Evolutionary conservation across 2,888 invertebrate species (phyloP), one percentile per base, ranked within the genome.

Genomic region (Rhingia rostrata): DNA sequence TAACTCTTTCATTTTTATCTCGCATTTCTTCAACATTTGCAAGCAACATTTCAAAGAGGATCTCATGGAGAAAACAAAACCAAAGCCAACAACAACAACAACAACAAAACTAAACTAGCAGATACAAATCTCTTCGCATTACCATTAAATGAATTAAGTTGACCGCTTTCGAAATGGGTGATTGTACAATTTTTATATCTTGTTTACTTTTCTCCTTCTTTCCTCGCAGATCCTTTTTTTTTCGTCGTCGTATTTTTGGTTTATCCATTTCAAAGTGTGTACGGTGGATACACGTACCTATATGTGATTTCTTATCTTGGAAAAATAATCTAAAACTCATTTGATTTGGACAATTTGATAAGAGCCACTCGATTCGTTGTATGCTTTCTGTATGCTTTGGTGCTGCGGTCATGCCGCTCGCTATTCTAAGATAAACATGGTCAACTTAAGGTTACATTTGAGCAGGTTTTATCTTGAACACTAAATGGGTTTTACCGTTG

Each of bases 291-390:
- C 51, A n/a, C 39, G 37, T 49, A 7, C 30, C 7, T 54, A 33
- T 51, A 41, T 77, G 67, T 63, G 67, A 74, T 79, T 83, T 70
- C 77, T 86, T 86, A 87, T 87, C 87, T 69, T 12, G 45, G 51
- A 45, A 80, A 83, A 87, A 87, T 87, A 85, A 87, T 87, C 87
- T 87, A 67, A 86, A 87, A 87, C 84, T 87, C 86, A 87, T 87
- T 87, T 86, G 86, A 87, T 87, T 86, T 86, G 86, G 87, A 84
- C 86, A 86, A 87, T 86, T 87, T 87, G 87, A 87, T 86, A 87
- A 86, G 82, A 70, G 66, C 67, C 60, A 63, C 51, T 72, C 72
- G 67, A 72, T 80, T 80, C 80, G 74, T 66, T 80, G 37, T n/a
- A n/a, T 43, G 51, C 67, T 74, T 74, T 74, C 74, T 14, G 22